Conservation (phyloP, 2,797 vertebrate species). For the Sitta carolinensis region DNA sequence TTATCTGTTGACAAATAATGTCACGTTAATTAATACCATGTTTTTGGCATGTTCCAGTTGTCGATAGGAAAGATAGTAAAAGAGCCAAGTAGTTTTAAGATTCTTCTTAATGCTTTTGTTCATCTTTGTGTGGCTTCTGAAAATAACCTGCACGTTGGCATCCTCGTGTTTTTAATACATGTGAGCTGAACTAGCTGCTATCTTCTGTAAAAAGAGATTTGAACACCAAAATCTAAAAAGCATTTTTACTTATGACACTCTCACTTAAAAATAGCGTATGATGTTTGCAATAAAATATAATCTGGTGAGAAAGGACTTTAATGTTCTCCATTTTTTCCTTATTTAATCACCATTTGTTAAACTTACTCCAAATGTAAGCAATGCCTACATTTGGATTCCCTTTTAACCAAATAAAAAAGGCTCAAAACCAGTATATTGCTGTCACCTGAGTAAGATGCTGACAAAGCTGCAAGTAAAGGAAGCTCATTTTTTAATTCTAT, state of each 20-base stretch:
- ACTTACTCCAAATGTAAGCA: neutral
- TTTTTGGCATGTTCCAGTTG: neutral
- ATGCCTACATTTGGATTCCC: neutral
- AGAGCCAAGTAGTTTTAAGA: neutral
- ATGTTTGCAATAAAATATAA: neutral
- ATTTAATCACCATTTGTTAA: neutral
- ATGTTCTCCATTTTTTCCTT: neutral
- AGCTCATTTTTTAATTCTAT: neutral
- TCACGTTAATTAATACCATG: neutral
- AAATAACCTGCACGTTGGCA: neutral
- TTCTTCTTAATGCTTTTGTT: neutral
- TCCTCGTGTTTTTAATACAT: neutral
- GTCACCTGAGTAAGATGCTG: neutral
- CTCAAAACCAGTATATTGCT: neutral
- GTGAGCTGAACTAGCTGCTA: neutral
- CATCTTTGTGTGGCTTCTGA: neutral
- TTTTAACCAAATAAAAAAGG: neutral
- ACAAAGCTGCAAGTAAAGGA: neutral
- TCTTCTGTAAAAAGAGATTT: neutral
- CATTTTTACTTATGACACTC: neutral
- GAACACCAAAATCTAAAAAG: neutral
- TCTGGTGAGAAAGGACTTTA: neutral
- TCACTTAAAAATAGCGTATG: neutral
- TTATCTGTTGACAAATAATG: neutral
- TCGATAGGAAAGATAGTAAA: neutral